Base-by-base conservation (phyloP, 2,113 vertebrate species). In the Paracanthobrama guichenoti region DNA sequence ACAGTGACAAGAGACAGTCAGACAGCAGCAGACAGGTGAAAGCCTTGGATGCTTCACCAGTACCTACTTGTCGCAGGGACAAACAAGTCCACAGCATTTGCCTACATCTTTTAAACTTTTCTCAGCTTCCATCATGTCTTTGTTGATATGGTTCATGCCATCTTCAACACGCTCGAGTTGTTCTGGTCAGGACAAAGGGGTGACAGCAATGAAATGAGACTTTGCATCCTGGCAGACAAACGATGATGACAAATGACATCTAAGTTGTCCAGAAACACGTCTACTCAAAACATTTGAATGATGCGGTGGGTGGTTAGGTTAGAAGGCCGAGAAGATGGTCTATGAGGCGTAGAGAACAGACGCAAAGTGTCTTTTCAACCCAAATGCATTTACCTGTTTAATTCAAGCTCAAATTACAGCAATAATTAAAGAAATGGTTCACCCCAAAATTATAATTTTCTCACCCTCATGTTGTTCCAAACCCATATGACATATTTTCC, bases 91-190 rank as follows among this genome's bases (percentile, higher is more conserved):
- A 98, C 97, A 99, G 98, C 98, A 99, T 97, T 98, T 98, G 96
- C 98, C 97, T 99, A 99, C 98, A 99, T 99, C 97, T 99, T 99
- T 99, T 99, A 98, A 99, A 98, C 97, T 99, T 99, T 99, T 99
- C 96, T 99, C 97, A 89, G 97, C 97, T 97, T 99, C 98, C 97
- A 98, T 99, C 98, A 99, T 99, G 98, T 99, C 97, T 98, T 99
- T 97, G 96, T 99, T 99, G 97, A 98, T 99, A 98, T 99, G 98
- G 97, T 99, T 99, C 97, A 99, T 99, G 97, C 98, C 98, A 96
- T 99, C 98, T 98, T 99, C 97, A 86, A 99, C 97, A 96, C 97
- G 97, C 97, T 99, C 97, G 94, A 99, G 97, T 99, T 99, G 98
- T 96, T 99, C 98, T 99, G 97, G 97, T 99, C 96, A 97, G 97